Conservation (phyloP, 1,140 invertebrate genomes). For the Listronotus oregonensis region DNA sequence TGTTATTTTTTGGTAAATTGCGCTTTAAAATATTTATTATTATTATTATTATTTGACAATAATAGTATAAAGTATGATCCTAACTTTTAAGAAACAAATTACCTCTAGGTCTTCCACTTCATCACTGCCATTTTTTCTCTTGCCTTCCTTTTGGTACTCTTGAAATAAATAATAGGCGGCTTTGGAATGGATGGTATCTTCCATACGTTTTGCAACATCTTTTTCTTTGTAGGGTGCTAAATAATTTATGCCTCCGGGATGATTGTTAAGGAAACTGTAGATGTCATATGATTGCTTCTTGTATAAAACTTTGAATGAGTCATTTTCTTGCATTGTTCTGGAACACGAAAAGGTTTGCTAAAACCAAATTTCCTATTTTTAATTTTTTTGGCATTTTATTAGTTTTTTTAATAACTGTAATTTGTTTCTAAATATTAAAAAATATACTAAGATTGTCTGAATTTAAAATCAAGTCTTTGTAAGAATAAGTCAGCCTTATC, state of each 20-base stretch:
- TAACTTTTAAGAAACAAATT: slow-evolving; percentile 31
- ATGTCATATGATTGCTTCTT: slow-evolving; percentile 61
- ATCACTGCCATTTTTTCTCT: slow-evolving; percentile 29
- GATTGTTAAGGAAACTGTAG: slow-evolving; percentile 62
- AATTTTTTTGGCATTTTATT: too few species aligned
- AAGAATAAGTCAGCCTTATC: too few species aligned
- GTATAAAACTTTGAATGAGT: slow-evolving; percentile 57
- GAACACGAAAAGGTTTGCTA: slow-evolving; percentile 19
- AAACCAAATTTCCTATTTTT: too few species aligned
- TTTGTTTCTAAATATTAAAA: too few species aligned
- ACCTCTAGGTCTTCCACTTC: slow-evolving; percentile 59
- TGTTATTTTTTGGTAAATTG: too few species aligned
- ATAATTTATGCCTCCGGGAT: slow-evolving; percentile 67
- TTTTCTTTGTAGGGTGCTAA: slow-evolving; percentile 59
- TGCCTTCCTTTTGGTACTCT: slow-evolving; percentile 59
- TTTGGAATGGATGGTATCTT: slow-evolving; percentile 62
- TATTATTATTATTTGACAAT: too few species aligned
- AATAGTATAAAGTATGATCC: too few species aligned
- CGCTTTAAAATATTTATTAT: too few species aligned
- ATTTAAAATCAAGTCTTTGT: too few species aligned
- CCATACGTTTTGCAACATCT: slow-evolving; percentile 60
- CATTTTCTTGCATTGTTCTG: slow-evolving; percentile 43
- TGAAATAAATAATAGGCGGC: slow-evolving; percentile 67
- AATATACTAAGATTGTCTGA: too few species aligned
- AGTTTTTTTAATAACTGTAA: too few species aligned